Percentiles rank a stretch among this genome's conserved stretches.
Evolutionary conservation across 2,888 invertebrate genomes (phyloP).

Genomic region (Cyrtodaria siliqua): DNA sequence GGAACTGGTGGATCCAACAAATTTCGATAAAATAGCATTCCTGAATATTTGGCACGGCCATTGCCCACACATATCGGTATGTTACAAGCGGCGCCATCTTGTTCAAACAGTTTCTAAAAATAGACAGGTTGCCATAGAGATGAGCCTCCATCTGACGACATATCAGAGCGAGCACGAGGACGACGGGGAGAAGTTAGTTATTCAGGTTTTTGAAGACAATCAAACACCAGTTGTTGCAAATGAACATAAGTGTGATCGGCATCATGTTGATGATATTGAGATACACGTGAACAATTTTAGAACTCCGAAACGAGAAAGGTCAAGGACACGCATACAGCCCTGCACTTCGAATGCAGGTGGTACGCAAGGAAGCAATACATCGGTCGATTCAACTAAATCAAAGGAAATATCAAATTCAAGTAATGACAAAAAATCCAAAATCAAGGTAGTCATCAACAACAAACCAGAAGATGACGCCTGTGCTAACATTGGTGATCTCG

Average conservation of each 20-base stretch:
- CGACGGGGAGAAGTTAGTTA: conserved; percentile 65
- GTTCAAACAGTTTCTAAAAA: not conserved
- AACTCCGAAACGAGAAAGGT: conserved; percentile 12
- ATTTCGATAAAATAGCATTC: conserved; percentile 58
- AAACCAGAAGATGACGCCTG: no score
- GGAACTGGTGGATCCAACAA: conserved; percentile 58
- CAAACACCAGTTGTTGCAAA: conserved; percentile 8
- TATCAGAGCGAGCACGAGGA: conserved; percentile 63
- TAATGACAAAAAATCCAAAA: no score
- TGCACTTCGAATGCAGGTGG: not conserved
- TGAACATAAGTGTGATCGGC: conserved; percentile 8
- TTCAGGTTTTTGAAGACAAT: conserved; percentile 64
- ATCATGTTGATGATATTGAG: conserved; percentile 52
- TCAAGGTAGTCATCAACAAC: no score
- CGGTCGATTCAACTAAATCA: no score
- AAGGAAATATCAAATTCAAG: no score
- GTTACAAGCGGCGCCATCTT: conserved; percentile 56
- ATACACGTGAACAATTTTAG: conserved; percentile 36
- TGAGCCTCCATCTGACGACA: conserved; percentile 66
- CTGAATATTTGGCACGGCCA: conserved; percentile 74
- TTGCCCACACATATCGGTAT: conserved; percentile 70
- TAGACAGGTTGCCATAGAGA: conserved; percentile 43
- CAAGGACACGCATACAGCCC: conserved; percentile 6
- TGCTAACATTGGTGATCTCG: no score
- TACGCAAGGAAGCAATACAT: not conserved